Conservation (phyloP, 1,140 invertebrate species). For the Heliconius hewitsoni region DNA sequence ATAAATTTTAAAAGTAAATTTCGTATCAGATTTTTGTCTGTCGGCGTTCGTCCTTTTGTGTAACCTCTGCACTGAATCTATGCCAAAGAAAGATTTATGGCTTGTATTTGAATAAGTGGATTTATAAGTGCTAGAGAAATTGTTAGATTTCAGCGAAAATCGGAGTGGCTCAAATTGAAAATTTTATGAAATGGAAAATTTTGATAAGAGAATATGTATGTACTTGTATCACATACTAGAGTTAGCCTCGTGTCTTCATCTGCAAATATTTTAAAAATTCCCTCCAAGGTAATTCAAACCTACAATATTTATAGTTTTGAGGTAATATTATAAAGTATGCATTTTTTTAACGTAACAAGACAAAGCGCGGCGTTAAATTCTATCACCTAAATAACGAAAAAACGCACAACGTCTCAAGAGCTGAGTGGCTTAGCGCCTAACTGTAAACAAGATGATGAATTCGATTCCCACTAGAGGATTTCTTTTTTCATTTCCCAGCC, state of each 20-base stretch:
- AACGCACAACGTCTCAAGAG: not conserved
- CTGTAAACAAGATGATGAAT: no score
- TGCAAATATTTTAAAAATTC: not conserved
- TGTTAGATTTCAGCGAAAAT: slow-evolving; percentile 4
- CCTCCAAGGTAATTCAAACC: no score
- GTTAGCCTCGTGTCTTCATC: not conserved
- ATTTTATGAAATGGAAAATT: not conserved
- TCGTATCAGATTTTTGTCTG: slow-evolving; percentile 33
- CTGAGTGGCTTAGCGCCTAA: no score
- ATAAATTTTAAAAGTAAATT: slow-evolving; percentile 45
- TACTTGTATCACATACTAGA: not conserved
- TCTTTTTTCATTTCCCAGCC: no score
- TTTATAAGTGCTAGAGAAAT: slow-evolving; percentile 21
- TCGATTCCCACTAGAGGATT: no score
- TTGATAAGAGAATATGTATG: not conserved
- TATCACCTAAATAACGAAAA: not conserved
- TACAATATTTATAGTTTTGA: no score
- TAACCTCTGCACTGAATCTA: slow-evolving; percentile 31
- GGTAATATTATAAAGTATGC: no score
- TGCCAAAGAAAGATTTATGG: slow-evolving; percentile 35
- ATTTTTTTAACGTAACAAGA: not conserved
- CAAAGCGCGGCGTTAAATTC: not conserved
- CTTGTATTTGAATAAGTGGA: slow-evolving; percentile 30
- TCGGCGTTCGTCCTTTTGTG: slow-evolving; percentile 30
- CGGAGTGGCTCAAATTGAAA: slow-evolving; percentile 3